Evolutionary conservation across 2,113 vertebrate species (phyloP).

Genomic region (Marmota flaviventris): DNA sequence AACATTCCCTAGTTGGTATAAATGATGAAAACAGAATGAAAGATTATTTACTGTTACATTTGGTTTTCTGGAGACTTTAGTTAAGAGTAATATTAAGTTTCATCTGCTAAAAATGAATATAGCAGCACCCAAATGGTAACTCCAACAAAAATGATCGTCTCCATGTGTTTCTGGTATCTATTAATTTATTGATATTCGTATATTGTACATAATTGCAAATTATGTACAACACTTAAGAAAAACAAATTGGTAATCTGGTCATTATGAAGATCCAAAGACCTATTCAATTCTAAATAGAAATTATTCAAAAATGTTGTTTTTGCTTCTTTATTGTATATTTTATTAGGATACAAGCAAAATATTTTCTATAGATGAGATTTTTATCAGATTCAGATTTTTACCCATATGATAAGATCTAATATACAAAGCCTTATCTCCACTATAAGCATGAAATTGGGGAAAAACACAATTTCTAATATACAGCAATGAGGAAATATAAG

Average conservation of each 20-base stretch:
- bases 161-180: conserved; percentile 72
- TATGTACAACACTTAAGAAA: conserved; percentile 10
- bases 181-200: conserved; percentile 55
- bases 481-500: not conserved
- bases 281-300: not conserved
- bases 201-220: conserved; percentile 56
- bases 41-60: conserved; percentile 71
- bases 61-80: conserved; percentile 56
- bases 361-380: not conserved
- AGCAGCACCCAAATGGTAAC: conserved; percentile 68
- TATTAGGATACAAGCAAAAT: not conserved
- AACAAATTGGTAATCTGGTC: conserved; percentile 8
- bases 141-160: conserved; percentile 76
- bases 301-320: not conserved
- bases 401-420: not conserved
- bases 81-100: conserved; percentile 76
- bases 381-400: not conserved
- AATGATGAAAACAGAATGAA: conserved; percentile 68
- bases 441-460: not conserved
- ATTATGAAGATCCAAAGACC: not conserved
- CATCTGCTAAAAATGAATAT: conserved; percentile 76
- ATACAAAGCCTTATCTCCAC: not conserved
- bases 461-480: not conserved
- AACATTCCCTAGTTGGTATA: conserved; percentile 60
- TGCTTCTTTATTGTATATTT: not conserved